Evolutionary conservation across 92 coral and sea anemone genomes (phyloP).

Genomic region (Phenganax subtilis): DNA sequence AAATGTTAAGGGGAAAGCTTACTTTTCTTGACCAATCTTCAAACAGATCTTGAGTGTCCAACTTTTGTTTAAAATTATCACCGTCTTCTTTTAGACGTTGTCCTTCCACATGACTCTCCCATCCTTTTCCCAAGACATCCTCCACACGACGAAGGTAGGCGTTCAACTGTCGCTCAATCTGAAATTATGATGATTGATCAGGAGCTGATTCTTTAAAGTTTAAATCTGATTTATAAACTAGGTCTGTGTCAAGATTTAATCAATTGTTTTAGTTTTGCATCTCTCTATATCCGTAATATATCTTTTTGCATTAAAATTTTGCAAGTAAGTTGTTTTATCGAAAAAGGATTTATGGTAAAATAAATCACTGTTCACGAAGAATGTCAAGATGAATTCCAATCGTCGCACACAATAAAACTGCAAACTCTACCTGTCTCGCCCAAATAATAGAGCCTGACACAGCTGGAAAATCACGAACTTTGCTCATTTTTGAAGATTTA

Average conservation of each 20-base stretch:
- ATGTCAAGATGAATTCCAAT: too few relatives aligned
- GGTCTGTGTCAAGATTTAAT: too few relatives aligned
- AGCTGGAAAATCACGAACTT: slow-evolving; percentile 94
- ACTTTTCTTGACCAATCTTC: slow-evolving; percentile 99
- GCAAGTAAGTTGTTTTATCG: too few relatives aligned
- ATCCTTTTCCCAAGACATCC: slow-evolving; percentile 96
- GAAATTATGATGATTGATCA: neutral
- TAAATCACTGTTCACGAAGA: too few relatives aligned
- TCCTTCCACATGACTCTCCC: slow-evolving; percentile 99
- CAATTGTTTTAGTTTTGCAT: too few relatives aligned
- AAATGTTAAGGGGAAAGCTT: neutral
- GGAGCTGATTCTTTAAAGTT: too few relatives aligned
- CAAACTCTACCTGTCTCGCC: slow-evolving; percentile 76
- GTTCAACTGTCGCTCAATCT: slow-evolving; percentile 94
- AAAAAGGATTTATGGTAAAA: too few relatives aligned
- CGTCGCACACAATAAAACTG: neutral
- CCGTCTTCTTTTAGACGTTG: slow-evolving; percentile 97
- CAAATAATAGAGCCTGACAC: slow-evolving; percentile 98
- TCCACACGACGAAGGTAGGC: slow-evolving; percentile 97
- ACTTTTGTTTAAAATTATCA: slow-evolving; percentile 90
- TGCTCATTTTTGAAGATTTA: slow-evolving; percentile 96
- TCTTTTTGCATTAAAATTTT: too few relatives aligned
- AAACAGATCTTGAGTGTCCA: slow-evolving; percentile 93
- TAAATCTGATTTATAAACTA: too few relatives aligned
- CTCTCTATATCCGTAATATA: too few relatives aligned